Evolutionary conservation across 2,113 vertebrate genomes (phyloP), one percentile per base, ranked within the genome.

Genomic region (Oxyruncus cristatus): DNA sequence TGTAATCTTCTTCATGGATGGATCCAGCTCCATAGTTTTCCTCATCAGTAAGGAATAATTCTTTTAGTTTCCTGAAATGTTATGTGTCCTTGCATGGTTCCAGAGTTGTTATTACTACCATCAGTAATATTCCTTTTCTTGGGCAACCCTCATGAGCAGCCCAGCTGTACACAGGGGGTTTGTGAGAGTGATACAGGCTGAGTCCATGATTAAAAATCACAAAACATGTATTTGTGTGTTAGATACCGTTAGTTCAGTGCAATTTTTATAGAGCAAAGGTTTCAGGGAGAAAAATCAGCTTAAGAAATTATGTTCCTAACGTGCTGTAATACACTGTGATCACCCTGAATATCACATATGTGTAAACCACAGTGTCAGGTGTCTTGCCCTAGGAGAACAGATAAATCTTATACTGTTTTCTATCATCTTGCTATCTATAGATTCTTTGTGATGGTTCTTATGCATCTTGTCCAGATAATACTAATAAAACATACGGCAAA

Each of bases 111-210:
- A 42, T 27, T 39, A 41, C 2, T 73, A 81, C 14, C 35, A 47
- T 17, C 44, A 77, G 24, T 8, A 56, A 73, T 39, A 66, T 5
- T 89, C 17, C 55, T 86, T 70, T 39, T 17, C 35, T 33, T 35
- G 37, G 33, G 30, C 1, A 4, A 20, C 14, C 26, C 37, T 53
- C 0, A 0, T 20, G 55, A 85, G 37, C 13, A 88, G 59, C 26
- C 53, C 6, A 14, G 26, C 26, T 26, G 24, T 2, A 24, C 23
- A 77, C 27, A 59, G 8, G 52, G n/a, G 14, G 32, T 65, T 55
- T 58, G 32, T 10, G 46, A 61, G 42, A 28, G 62, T 71, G 74
- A 23, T 10, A 30, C 41, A 71, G 84, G 42, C 9, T 18, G n/a
- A 92, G 39, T 7, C n/a, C 35, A 14, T 12, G 7, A 87, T 17